Base-by-base conservation (phyloP, 2,888 invertebrate species). In the Apodemia duryi region DNA sequence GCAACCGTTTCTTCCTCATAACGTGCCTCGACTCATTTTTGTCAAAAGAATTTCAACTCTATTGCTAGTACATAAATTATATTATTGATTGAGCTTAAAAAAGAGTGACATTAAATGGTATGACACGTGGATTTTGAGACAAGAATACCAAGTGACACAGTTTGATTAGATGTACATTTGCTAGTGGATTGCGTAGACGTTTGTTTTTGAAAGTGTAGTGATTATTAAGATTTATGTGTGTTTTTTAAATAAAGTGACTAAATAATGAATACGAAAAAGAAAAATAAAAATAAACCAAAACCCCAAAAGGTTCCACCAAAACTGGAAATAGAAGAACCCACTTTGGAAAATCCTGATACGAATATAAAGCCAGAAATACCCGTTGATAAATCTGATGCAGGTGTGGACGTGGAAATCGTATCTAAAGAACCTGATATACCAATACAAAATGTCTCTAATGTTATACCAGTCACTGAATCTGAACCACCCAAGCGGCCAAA, bases 401-500 rank as follows among this genome's bases (percentile, higher is more conserved):
- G n/a, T 10, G 51, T 54, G 21, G 65, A 63, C 9, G 66, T 28
- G 57, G 71, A 73, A 32, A 67, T 51, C 67, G 49, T 60, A 61
- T 62, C 32, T n/a, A 66, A 61, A 62, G 66, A 70, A 62, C 32
- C 54, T 29, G 63, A 69, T 11, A 61, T 63, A 35, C 41, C 51
- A 10, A 9, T 54, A 29, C 67, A 71, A 43, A 41, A 38, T 28
- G 11, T 29, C 46, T 38, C 28, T 7, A 62, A 61, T 61, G 21
- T 21, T n/a, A 35, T 28, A 38, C 62, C 63, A 54, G 5, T 38
- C 35, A 29, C 32, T 52, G 66, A 71, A 61, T 54, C 32, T 66
- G 77, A 75, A 66, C 80, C 75, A 28, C 92, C 92, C 1, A 86
- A 86, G n/a, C 91, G 91, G 75, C 92, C 92, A 0, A 91, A 92